Conservation (phyloP, 2,113 vertebrate genomes). For the Eira barbara region DNA sequence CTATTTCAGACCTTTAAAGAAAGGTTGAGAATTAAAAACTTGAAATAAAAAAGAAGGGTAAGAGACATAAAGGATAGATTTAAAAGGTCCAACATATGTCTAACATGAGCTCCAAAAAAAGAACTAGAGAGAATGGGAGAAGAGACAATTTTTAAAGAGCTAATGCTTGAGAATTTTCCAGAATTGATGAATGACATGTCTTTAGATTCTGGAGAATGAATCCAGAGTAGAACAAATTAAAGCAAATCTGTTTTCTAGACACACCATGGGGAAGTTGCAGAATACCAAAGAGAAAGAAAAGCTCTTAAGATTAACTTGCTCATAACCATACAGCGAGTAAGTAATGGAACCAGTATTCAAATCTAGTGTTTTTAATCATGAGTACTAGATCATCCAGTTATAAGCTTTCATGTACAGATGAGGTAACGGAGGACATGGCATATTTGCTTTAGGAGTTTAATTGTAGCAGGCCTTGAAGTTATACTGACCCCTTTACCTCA, state of each 20-base stretch:
- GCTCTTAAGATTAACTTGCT: neutral
- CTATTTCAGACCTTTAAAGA: neutral
- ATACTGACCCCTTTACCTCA: neutral
- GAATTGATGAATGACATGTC: neutral
- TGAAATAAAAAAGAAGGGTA: neutral
- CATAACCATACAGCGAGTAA: neutral
- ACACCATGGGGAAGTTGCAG: neutral
- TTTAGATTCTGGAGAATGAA: neutral
- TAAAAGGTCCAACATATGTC: neutral
- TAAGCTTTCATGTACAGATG: neutral
- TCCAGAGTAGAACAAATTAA: conserved; percentile 18
- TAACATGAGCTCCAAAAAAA: conserved; percentile 25
- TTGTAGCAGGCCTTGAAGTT: neutral
- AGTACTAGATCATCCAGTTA: neutral
- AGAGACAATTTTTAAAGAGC: neutral
- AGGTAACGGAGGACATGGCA: neutral
- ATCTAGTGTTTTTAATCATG: neutral
- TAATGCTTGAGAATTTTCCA: neutral
- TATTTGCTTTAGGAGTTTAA: neutral
- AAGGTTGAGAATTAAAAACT: neutral
- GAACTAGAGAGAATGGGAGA: neutral
- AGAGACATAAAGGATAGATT: neutral
- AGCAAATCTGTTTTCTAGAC: neutral
- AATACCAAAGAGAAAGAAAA: neutral
- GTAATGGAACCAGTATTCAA: neutral